Evolutionary conservation across 1,140 invertebrate species (phyloP), one percentile per base, ranked within the genome.

Genomic region (Drosophila mayri): DNA sequence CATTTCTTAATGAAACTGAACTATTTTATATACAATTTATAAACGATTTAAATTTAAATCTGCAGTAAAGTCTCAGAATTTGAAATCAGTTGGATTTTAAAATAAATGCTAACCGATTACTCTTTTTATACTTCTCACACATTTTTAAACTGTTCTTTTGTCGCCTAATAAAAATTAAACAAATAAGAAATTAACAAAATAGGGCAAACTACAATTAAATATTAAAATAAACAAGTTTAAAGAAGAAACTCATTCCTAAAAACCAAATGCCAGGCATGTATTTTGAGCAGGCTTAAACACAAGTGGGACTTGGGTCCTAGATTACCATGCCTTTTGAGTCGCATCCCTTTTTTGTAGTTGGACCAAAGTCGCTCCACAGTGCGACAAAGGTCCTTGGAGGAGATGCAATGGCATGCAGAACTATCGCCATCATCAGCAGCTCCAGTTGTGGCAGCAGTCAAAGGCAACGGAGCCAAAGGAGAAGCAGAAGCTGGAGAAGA

Each of bases 391-490:
- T 55, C 35, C 52, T 55, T 55, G 47, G 22, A 59, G 57, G 22
- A 54, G 47, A 12, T 54, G 46, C 44, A 62, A n/a, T 49, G 37
- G 61, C 18, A 68, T 50, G 61, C 61, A 52, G 61, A 68, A 30
- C 47, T n/a, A 54, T n/a, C 32, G 49, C n/a, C 61, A 40, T 38
- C 65, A 35, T 30, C 43, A 50, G 43, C 32, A 64, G 64, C 32
- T 46, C 6, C 43, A 64, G 60, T 22, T 64, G 60, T 65, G 47
- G 44, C 67, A 59, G 44, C 47, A 61, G 68, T 67, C 62, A 68
- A 41, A 66, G 50, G 47, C n/a, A 18, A 22, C 43, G 14, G 22
- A 30, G 50, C 32, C 66, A 54, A 37, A 57, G 43, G 54, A 37
- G 6, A 14, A 35, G 38, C 7, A 4, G 59, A 18, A 52, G 50